Evolutionary conservation across 53 echinoderm and acorn worm species (phyloP).

Genomic region (Henricia sp.): DNA sequence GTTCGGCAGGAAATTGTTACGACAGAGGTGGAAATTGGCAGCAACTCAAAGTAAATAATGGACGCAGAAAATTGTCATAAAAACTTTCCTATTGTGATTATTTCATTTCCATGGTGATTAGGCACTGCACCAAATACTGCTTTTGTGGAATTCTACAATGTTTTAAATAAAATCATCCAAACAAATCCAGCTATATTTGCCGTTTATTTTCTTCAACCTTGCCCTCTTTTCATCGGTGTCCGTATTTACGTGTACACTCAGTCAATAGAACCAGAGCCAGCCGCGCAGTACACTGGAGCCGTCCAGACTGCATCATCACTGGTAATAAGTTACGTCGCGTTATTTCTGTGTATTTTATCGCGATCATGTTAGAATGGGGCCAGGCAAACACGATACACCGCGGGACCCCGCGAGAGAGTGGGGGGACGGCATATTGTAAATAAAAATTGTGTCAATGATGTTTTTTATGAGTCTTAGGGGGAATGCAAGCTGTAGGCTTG

Average conservation of each 20-base stretch:
- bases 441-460: neutral
- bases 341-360: constrained; percentile 24
- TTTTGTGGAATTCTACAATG: no score
- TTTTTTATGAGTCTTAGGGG: neutral
- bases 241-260: neutral
- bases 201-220: no score
- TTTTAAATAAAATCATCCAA: no score
- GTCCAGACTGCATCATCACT: constrained; percentile 28
- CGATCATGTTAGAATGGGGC: constrained; percentile 37
- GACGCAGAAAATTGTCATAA: neutral
- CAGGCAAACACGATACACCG: constrained; percentile 15
- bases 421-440: neutral
- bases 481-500: neutral
- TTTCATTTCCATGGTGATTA: no score
- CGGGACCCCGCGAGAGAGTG: neutral
- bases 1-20: constrained; percentile 44
- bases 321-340: constrained; percentile 47
- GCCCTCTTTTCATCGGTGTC: neutral
- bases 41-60: constrained; percentile 29
- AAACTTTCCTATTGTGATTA: no score
- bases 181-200: no score
- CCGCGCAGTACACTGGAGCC: constrained; percentile 44
- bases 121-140: no score
- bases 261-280: constrained; percentile 43
- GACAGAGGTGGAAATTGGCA: constrained; percentile 46